phyloP scores from a whole-genome alignment of 2,888 invertebrate genomes.

The Thymelicus sylvestris region DNA sequence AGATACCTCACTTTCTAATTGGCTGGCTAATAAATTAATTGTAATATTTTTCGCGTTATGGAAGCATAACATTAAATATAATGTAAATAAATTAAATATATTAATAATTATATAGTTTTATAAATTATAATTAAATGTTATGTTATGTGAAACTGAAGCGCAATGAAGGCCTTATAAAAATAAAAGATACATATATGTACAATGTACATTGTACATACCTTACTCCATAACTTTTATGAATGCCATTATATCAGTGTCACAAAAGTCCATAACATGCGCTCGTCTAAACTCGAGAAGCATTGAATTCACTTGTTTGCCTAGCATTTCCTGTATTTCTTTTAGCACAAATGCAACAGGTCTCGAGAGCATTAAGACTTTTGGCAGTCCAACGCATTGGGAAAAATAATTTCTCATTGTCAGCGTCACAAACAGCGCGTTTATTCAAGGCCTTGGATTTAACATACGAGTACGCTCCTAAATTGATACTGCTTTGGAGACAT shows the following conservation, averaged over 20 bases:
- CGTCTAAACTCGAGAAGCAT: constrained; percentile 22
- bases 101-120: too few species aligned
- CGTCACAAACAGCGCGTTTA: constrained; percentile 30
- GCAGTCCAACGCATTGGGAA: constrained; percentile 37
- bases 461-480: constrained; percentile 34
- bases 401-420: constrained; percentile 42
- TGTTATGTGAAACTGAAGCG: too few species aligned
- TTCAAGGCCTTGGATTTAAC: constrained; percentile 23
- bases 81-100: too few species aligned
- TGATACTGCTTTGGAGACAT: constrained; percentile 30
- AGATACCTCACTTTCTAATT: too few species aligned
- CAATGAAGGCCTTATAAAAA: too few species aligned
- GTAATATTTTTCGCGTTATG: too few species aligned
- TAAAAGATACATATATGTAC: too few species aligned
- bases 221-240: not conserved
- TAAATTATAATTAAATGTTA: too few species aligned
- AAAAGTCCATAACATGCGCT: constrained; percentile 10
- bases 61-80: too few species aligned
- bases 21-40: too few species aligned
- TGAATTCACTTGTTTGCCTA: constrained; percentile 35
- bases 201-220: too few species aligned
- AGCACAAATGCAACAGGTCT: constrained; percentile 41
- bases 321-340: constrained; percentile 36
- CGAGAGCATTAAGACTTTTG: constrained; percentile 43
- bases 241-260: not conserved